Conservation (phyloP, 2,113 vertebrate genomes). For the Strix aluco region DNA sequence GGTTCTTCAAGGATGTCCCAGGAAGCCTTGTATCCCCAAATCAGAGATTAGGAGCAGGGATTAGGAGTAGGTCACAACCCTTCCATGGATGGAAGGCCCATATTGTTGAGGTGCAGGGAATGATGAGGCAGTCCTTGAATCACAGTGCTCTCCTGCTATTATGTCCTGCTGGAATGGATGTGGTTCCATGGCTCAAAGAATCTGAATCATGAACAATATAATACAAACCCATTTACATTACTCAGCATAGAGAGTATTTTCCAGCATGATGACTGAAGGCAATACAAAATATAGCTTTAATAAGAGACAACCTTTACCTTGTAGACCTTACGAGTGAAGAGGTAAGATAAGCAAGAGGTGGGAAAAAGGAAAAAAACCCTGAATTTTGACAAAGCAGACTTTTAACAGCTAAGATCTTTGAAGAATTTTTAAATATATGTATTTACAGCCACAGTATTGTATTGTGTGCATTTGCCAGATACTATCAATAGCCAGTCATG, state of each 20-base stretch:
- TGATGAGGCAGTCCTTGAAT: neutral
- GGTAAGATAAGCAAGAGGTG: neutral
- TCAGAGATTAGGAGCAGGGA: neutral
- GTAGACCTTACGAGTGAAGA: neutral
- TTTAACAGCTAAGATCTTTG: neutral
- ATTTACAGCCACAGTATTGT: neutral
- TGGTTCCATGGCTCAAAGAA: neutral
- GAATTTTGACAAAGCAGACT: neutral
- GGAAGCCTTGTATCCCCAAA: neutral
- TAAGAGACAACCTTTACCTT: neutral
- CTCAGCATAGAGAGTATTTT: neutral
- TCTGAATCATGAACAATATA: neutral
- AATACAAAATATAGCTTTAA: neutral
- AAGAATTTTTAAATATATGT: neutral
- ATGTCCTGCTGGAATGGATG: neutral
- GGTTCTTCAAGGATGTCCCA: neutral
- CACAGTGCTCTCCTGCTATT: neutral
- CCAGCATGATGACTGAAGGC: neutral
- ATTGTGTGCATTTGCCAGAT: neutral
- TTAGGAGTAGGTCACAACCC: neutral
- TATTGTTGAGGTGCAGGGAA: neutral
- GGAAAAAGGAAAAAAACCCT: neutral
- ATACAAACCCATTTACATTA: neutral
- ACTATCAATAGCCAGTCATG: neutral
- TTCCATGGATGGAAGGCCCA: neutral